These are phyloP conservation scores for Aphis craccivora DNA, from an alignment of 1,140 invertebrate genomes.

Conservation along the genomic window DNA sequence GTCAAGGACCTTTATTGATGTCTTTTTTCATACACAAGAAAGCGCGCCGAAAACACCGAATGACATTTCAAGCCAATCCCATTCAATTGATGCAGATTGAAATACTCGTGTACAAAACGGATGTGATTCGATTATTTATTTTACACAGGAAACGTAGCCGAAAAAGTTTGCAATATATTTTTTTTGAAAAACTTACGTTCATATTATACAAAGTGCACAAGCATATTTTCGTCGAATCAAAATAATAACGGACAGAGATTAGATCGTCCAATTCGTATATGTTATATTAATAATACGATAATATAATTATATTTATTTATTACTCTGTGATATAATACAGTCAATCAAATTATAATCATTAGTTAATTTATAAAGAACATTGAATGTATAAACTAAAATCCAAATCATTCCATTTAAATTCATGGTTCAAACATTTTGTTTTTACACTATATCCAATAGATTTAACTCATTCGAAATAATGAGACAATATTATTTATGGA, in stretches of 20 bases:
- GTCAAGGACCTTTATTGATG: neutral
- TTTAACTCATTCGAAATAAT: neutral
- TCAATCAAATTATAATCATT: neutral
- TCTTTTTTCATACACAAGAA: neutral
- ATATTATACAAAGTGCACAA: neutral
- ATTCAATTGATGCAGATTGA: constrained; percentile 1
- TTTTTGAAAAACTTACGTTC: neutral
- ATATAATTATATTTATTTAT: neutral
- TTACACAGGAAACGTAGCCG: neutral
- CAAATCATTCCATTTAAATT: neutral
- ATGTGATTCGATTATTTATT: constrained; percentile 16
- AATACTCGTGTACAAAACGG: neutral
- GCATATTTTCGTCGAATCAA: neutral
- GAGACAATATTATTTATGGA: neutral
- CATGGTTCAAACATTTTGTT: neutral
- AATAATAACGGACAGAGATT: neutral
- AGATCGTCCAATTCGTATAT: neutral
- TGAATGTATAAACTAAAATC: neutral
- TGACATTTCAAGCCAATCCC: constrained; percentile 13
- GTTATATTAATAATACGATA: too few species aligned
- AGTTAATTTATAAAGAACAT: neutral
- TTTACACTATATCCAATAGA: neutral
- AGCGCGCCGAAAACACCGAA: neutral
- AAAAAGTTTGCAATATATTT: constrained; percentile 1
- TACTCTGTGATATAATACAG: neutral